Base-by-base conservation (phyloP, 2,888 invertebrate genomes). In the Periphyllus acericola region DNA sequence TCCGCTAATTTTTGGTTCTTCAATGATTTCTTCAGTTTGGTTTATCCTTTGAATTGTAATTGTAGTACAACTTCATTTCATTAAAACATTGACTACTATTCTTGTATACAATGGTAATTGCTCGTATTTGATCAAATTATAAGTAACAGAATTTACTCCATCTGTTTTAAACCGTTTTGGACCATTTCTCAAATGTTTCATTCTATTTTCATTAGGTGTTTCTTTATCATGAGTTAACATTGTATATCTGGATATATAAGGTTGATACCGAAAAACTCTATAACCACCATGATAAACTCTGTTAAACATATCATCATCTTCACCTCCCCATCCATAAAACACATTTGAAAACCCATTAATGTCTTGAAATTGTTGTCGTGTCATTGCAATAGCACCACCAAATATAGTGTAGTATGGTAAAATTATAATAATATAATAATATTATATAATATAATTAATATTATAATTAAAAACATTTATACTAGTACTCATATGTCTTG, bases 401-500 rank as follows among this genome's bases (percentile, higher is more conserved):
- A 96, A 96, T 32, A 96, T 92, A 46, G 94, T 94, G 71, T 93
- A 92, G 90, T 96, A 96, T 11, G 95, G 95, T 88, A 96, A 82
- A 79, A n/a, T n/a, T n/a, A n/a, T n/a, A n/a, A n/a, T n/a, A n/a
- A n/a, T n/a, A n/a, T n/a, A n/a, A n/a, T n/a, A n/a, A n/a, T n/a
- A n/a, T n/a, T n/a, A n/a, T n/a, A n/a, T n/a, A n/a, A n/a, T n/a
- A n/a, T n/a, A n/a, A n/a, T n/a, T n/a, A n/a, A n/a, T n/a, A n/a
- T 90, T 89, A 85, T 90, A 91, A 90, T 94, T 93, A 91, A 96
- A 96, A 83, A 94, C 95, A 92, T 98, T 96, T 89, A 97, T 93
- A 90, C 95, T 96, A 17, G 96, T 95, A 78, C 97, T 96, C 96
- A 98, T 96, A 91, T 98, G 98, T 81, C 98, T 93, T 0, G 98